Evolutionary conservation across 1,140 invertebrate species (phyloP), one percentile per base, ranked within the genome.

Genomic region (Macrotrachela quadricornifera): DNA sequence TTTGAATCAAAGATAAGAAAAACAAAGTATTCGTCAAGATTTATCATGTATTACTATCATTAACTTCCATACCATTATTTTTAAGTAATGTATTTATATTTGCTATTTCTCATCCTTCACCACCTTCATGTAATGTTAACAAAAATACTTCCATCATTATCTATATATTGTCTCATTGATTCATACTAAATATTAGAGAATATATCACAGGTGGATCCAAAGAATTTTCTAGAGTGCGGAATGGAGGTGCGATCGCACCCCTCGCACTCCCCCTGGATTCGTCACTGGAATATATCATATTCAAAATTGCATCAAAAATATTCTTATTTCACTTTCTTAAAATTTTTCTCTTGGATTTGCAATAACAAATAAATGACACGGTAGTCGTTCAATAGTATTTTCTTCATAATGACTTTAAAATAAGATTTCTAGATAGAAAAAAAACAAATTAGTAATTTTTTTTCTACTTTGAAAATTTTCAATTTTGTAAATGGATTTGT

Each of bases 11-110:
- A n/a, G n/a, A n/a, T n/a, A n/a, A n/a, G n/a, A n/a, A n/a, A 40
- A 10, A n/a, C n/a, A n/a, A 10, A 40, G 14, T 10, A 40, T 40
- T 10, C 10, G 14, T 10, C 14, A 14, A 40, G 10, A 40, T 10
- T 10, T 10, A 40, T 14, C 10, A 14, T 10, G 14, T 51, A 62
- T 64, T 71, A 87, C 85, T 87, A 72, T 80, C 85, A 69, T 95
- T 96, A 9, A 92, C 80, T 65, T 82, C 81, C 57, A 96, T 85
- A n/a, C 91, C 91, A 73, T 79, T 92, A 66, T 94, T 83, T 68
- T 96, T 90, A 8, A 96, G 68, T 44, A 97, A 77, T 71, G 88
- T 94, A 69, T 96, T 95, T 0, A 95, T 82, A 67, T 97, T 96
- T 15, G 86, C 91, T 59, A 85, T 80, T 56, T 79, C 82, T 52